Conservation (phyloP, 2,113 vertebrate species). For the Lamprologus tigripictilis region DNA sequence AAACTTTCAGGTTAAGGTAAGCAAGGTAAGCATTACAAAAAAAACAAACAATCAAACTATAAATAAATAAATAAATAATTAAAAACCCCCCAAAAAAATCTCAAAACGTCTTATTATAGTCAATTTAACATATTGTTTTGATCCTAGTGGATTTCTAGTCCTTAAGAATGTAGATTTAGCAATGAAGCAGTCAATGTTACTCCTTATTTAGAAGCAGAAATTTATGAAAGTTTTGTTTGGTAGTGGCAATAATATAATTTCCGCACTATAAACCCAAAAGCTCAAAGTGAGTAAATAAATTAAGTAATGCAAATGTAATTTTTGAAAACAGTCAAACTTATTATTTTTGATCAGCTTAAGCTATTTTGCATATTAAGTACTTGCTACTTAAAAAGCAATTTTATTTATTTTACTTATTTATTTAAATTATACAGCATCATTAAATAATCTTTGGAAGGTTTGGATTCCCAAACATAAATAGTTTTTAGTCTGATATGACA, state of each 20-base stretch:
- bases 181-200: neutral
- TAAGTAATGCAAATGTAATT: neutral
- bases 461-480: neutral
- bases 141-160: neutral
- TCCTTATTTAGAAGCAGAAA: neutral
- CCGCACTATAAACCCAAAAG: fast-evolving
- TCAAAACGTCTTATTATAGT: fast-evolving
- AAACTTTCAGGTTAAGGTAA: neutral
- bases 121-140: fast-evolving
- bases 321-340: neutral
- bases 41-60: neutral
- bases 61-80: neutral
- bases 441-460: fast-evolving
- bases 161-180: neutral
- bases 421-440: neutral
- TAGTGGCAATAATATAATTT: neutral
- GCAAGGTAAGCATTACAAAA: neutral
- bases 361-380: neutral
- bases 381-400: fast-evolving
- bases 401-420: neutral
- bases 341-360: neutral
- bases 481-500: neutral
- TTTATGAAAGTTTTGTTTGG: neutral
- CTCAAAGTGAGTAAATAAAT: neutral
- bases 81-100: fast-evolving